A percentile compares a stretch with the other conserved stretches of the same genome.
Conservation (phyloP, 2,888 invertebrate genomes). For the Acanthacorydalis orientalis region DNA sequence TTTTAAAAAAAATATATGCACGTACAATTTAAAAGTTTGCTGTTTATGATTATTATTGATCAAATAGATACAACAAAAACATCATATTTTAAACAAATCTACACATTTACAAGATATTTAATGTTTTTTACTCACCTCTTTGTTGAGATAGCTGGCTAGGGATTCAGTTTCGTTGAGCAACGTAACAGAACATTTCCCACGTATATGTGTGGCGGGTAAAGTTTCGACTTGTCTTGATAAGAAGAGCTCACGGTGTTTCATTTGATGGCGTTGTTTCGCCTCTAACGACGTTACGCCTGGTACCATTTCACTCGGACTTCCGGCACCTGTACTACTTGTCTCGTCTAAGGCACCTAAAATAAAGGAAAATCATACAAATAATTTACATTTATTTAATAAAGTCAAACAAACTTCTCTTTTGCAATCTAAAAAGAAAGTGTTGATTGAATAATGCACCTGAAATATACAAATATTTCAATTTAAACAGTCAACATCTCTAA, state of each 20-base stretch:
- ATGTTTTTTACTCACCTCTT: conserved; percentile 53
- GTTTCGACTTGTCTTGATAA: conserved; percentile 95
- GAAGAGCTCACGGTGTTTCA: conserved; percentile 96
- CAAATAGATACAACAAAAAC: too few species aligned
- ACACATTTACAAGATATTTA: conserved; percentile 9
- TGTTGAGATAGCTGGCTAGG: conserved; percentile 87
- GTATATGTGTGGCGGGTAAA: conserved; percentile 94
- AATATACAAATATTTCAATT: too few species aligned
- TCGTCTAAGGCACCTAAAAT: conserved; percentile 11
- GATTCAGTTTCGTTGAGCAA: conserved; percentile 98
- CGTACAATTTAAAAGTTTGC: too few species aligned
- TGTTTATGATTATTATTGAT: too few species aligned
- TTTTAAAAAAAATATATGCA: too few species aligned
- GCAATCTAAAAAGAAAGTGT: too few species aligned
- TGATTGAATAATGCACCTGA: too few species aligned
- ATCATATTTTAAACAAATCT: too few species aligned
- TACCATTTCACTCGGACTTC: background rate
- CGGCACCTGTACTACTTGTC: conserved; percentile 7
- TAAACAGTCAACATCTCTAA: too few species aligned
- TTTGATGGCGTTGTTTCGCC: conserved; percentile 81
- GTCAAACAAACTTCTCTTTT: too few species aligned
- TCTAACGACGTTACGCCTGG: conserved; percentile 38
- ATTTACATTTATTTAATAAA: too few species aligned
- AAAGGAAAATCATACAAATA: too few species aligned
- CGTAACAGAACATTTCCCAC: conserved; percentile 98